Percentiles rank a stretch among this genome's conserved stretches.
phyloP scores from a whole-genome alignment of 35 echinoderm and acorn worm species.

The Apostichopus parvimensis region DNA sequence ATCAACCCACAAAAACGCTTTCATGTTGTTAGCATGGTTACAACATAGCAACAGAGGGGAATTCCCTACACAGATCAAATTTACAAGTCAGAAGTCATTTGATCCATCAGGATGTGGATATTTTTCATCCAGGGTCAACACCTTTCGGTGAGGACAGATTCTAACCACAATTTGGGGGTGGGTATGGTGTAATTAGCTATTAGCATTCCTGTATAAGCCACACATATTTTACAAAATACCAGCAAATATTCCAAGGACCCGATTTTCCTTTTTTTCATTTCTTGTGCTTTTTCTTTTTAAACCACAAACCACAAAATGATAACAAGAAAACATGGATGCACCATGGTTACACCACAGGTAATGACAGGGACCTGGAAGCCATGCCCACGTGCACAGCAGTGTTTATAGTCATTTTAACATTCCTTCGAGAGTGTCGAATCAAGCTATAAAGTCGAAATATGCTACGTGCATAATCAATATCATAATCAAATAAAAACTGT shows the following conservation, averaged over 20 bases:
- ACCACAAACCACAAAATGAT: conserved; percentile 4
- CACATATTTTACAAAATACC: neutral
- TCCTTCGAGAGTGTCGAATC: too few species aligned
- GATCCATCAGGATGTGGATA: neutral
- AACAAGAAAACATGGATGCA: neutral
- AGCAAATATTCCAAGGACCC: neutral
- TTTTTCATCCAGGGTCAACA: neutral
- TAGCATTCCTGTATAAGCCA: conserved; percentile 7
- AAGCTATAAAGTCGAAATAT: too few species aligned
- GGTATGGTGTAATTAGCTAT: conserved; percentile 1
- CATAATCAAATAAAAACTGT: too few species aligned
- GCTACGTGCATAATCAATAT: too few species aligned
- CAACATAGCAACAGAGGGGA: neutral
- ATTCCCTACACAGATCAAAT: neutral
- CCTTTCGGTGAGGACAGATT: neutral
- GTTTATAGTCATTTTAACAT: too few species aligned
- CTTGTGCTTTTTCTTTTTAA: neutral
- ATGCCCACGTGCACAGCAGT: too few species aligned
- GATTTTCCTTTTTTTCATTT: neutral
- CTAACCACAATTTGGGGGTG: neutral
- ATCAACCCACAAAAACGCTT: too few species aligned
- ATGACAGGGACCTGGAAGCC: too few species aligned
- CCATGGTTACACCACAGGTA: too few species aligned
- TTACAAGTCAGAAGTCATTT: neutral
- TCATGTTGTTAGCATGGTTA: too few species aligned